Percentiles rank a stretch among this genome's conserved stretches.
Evolutionary conservation across 2,113 vertebrate species (phyloP).

Genomic region (Puma concolor): DNA sequence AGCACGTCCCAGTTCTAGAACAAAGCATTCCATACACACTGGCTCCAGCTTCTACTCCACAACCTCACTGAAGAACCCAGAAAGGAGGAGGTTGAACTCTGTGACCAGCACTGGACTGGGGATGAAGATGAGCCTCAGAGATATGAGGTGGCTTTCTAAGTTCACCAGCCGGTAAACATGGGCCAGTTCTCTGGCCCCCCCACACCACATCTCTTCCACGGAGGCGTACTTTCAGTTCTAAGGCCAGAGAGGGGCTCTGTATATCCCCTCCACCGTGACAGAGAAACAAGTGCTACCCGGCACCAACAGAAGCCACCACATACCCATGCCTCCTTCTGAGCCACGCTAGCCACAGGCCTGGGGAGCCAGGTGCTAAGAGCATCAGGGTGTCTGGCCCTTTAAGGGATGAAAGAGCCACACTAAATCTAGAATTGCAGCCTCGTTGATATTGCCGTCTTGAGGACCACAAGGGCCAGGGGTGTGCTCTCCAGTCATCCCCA

Average conservation of each 20-base stretch:
- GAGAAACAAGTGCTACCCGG: neutral
- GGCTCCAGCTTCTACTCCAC: neutral
- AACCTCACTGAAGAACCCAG: neutral
- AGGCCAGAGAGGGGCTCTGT: neutral
- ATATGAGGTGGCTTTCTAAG: neutral
- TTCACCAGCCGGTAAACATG: neutral
- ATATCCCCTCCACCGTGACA: neutral
- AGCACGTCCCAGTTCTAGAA: neutral
- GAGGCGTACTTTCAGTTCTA: neutral
- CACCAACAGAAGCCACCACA: neutral
- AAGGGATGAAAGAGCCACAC: neutral
- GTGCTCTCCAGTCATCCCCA: rapidly evolving
- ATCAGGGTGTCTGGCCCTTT: rapidly evolving
- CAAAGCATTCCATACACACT: neutral
- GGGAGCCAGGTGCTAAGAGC: neutral
- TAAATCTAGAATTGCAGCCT: rapidly evolving
- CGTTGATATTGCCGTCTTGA: neutral
- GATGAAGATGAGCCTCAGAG: neutral
- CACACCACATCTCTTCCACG: neutral
- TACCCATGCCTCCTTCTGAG: neutral
- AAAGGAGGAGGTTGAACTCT: neutral
- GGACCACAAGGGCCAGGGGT: neutral
- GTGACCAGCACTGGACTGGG: neutral
- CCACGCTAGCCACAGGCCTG: neutral
- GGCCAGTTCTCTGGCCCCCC: neutral